Base-by-base conservation (phyloP, 1,140 invertebrate genomes). In the Trissolcus basalis region DNA sequence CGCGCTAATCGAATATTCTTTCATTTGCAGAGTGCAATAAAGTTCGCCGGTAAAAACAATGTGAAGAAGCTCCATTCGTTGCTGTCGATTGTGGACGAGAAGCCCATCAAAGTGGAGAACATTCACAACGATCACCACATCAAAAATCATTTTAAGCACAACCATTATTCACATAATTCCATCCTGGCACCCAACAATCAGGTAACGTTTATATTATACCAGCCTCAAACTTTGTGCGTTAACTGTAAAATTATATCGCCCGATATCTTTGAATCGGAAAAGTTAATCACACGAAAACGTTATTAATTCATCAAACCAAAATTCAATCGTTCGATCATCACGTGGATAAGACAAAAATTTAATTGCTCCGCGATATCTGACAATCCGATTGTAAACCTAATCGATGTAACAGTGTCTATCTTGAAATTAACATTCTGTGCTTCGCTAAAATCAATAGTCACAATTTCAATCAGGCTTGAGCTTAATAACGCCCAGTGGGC, bases 41-140 rank as follows among this genome's bases (percentile, higher is more conserved):
- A 91, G 82, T 82, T 90, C 85, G 90, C 89, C 61, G 89, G 88
- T 81, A 91, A 91, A 84, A 90, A 89, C 77, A 91, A 90, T 84
- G 87, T 87, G 77, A 91, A 85, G 89, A 91, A 85, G 81, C 85
- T 76, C 76, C 90, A 86, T 85, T 89, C 81, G 76, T 80, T 84
- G 81, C 83, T 83, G 84, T 89, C 83, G 85, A 90, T 90, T 83
- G 88, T 86, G 63, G 90, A 90, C 75, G 90, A 91, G 79, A 90
- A 90, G 82, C 89, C 90, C 74, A 27, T 27, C 19, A 91, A 91
- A 84, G 87, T 91, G 77, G 90, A 91, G 77, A 89, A 89, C 73
- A 88, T 89, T 51, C 86, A 90, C 81, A 85, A 80, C 78, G 84
- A 89, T 76, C 86, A 88, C 65, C 86, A 87, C 83, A 88, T 88